A percentile compares a stretch with the other conserved stretches of the same genome.
phyloP scores from a whole-genome alignment of 2,797 vertebrate species.

The Petrocephalus schoutedeni region DNA sequence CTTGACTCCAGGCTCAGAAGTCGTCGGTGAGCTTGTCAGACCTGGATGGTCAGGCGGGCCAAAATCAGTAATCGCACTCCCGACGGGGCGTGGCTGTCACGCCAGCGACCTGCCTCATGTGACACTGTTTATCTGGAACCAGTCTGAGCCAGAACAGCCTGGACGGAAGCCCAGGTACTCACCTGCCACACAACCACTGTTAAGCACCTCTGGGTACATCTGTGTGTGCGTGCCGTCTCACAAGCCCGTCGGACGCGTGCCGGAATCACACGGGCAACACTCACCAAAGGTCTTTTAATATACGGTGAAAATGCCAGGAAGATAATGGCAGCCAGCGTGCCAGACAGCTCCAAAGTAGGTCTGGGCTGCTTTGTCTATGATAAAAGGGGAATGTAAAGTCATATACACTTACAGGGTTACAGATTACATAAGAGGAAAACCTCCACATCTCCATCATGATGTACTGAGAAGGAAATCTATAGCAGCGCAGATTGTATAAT shows the following conservation, averaged over 20 bases:
- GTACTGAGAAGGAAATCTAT: neutral
- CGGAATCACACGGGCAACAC: neutral
- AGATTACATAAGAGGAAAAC: neutral
- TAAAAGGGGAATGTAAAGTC: neutral
- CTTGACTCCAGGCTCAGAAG: neutral
- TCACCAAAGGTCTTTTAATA: neutral
- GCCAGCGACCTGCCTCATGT: neutral
- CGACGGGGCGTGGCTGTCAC: neutral
- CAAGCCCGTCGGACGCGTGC: neutral
- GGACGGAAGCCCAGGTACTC: neutral
- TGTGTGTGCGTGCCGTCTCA: neutral
- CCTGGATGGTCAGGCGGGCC: neutral
- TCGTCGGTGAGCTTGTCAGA: neutral
- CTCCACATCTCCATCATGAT: neutral
- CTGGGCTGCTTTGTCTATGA: neutral
- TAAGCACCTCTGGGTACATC: neutral
- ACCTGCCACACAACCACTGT: neutral
- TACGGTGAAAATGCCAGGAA: neutral
- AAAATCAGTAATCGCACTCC: neutral
- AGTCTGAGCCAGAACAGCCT: neutral
- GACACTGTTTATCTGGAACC: neutral
- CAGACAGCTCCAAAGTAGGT: neutral
- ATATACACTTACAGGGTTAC: neutral
- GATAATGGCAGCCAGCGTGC: neutral
- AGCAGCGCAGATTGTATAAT: neutral